phyloP scores from a whole-genome alignment of 2,113 vertebrate genomes.

The Aix galericulata region DNA sequence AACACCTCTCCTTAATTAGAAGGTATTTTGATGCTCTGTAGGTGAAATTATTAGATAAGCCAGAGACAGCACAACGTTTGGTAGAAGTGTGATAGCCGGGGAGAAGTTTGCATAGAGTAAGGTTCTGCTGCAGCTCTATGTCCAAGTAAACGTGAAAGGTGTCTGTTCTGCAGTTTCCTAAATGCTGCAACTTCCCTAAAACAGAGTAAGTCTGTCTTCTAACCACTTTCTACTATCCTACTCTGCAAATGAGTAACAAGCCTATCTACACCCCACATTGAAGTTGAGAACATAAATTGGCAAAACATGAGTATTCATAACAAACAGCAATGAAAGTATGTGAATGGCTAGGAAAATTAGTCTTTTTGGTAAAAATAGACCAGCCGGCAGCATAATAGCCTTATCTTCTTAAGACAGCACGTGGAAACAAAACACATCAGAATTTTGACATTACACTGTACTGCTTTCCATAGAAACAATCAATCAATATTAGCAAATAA shows the following conservation, averaged over 20 bases:
- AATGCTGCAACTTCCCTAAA: fast-evolving
- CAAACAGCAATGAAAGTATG: background rate
- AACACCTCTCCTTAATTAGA: background rate
- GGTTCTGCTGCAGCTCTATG: background rate
- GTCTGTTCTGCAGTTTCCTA: fast-evolving
- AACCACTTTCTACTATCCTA: background rate
- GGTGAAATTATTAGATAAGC: background rate
- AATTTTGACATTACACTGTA: background rate
- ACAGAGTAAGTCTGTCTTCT: background rate
- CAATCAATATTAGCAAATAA: background rate
- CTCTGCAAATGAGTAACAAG: background rate
- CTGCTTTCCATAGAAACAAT: background rate
- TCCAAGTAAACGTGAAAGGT: background rate
- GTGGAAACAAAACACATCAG: background rate
- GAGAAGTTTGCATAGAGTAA: background rate
- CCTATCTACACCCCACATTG: background rate
- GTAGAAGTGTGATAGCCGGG: background rate
- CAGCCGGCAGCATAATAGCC: background rate
- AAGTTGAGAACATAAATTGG: background rate
- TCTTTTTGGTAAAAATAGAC: background rate
- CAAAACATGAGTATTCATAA: background rate
- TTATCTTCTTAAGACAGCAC: fast-evolving
- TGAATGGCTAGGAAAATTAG: background rate
- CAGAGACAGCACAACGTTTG: fast-evolving
- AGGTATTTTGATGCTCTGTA: background rate